These are phyloP conservation scores for Sitobion miscanthi DNA, from an alignment of 1,140 invertebrate species.

Conservation along the genomic window DNA sequence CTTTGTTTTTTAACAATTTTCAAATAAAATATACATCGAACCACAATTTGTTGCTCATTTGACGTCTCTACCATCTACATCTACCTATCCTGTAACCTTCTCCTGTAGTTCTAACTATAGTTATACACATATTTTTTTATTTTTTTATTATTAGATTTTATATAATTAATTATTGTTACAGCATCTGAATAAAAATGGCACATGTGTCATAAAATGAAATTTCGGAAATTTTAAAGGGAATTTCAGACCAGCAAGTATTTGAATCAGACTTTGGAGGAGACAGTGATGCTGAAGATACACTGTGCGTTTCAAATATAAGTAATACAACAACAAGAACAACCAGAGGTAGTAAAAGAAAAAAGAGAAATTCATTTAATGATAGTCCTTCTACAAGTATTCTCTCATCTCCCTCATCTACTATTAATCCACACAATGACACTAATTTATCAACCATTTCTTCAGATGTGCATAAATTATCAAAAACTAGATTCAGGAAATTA, in stretches of 20 bases:
- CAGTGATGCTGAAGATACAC: not conserved
- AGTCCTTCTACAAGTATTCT: too few relatives aligned
- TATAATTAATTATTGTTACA: not conserved
- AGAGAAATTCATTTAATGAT: not conserved
- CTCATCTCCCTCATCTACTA: not conserved
- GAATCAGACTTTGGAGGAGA: not conserved
- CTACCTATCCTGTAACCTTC: too few relatives aligned
- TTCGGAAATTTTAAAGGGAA: slow-evolving; percentile 1
- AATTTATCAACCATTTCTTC: slow-evolving; percentile 1
- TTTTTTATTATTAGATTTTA: too few relatives aligned
- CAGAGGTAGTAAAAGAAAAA: slow-evolving; percentile 17
- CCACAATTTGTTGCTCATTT: too few relatives aligned
- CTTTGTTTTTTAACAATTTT: too few relatives aligned
- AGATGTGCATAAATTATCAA: slow-evolving; percentile 7
- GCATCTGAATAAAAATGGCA: not conserved
- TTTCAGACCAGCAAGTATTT: not conserved
- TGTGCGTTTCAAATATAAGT: not conserved
- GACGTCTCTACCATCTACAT: too few relatives aligned
- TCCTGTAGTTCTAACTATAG: too few relatives aligned
- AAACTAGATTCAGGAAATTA: not conserved
- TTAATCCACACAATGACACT: not conserved
- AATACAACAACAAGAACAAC: not conserved
- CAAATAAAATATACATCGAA: too few relatives aligned
- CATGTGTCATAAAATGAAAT: not conserved
- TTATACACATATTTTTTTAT: too few relatives aligned